Percentiles rank a stretch among this genome's conserved stretches.
phyloP scores from a whole-genome alignment of 2,888 invertebrate genomes.

The Melinaea menophilus region DNA sequence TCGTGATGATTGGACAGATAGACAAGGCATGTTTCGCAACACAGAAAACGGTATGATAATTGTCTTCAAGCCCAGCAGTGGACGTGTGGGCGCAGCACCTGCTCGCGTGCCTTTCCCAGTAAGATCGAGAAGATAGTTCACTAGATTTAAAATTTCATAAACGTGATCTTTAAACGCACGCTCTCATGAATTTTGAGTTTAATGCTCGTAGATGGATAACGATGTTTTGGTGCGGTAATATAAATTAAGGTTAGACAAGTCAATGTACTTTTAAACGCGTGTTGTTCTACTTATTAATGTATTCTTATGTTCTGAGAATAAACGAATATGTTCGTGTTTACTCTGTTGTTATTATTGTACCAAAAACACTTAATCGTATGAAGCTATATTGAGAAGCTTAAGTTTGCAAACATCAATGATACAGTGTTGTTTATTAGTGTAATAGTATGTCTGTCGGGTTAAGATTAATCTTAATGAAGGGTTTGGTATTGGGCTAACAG shows the following conservation, averaged over 20 bases:
- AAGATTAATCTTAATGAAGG: slow-evolving; percentile 31
- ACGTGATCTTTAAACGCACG: slow-evolving; percentile 65
- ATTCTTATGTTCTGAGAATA: not conserved
- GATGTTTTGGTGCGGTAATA: slow-evolving; percentile 3
- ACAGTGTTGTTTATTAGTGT: slow-evolving; percentile 22
- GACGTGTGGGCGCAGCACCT: slow-evolving; percentile 60
- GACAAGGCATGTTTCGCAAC: slow-evolving; percentile 74
- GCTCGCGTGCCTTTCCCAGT: slow-evolving; percentile 53
- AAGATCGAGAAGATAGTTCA: slow-evolving; percentile 52
- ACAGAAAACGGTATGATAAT: slow-evolving; percentile 66
- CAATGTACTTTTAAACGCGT: not conserved
- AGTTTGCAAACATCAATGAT: slow-evolving; percentile 19
- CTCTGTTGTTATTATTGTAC: slow-evolving; percentile 5
- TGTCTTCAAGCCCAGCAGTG: slow-evolving; percentile 55
- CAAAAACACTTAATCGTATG: slow-evolving; percentile 2
- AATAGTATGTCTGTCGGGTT: slow-evolving; percentile 28
- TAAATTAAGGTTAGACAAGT: slow-evolving; percentile 1
- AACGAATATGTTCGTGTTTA: not conserved
- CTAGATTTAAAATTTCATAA: slow-evolving; percentile 74
- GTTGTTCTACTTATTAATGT: not conserved
- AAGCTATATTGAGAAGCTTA: slow-evolving; percentile 12
- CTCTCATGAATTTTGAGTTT: slow-evolving; percentile 52
- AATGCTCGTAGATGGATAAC: slow-evolving; percentile 8
- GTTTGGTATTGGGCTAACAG: slow-evolving; percentile 24
- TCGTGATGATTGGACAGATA: slow-evolving; percentile 76